phyloP scores from a whole-genome alignment of 2,888 invertebrate genomes.

The Lasiommata megera region DNA sequence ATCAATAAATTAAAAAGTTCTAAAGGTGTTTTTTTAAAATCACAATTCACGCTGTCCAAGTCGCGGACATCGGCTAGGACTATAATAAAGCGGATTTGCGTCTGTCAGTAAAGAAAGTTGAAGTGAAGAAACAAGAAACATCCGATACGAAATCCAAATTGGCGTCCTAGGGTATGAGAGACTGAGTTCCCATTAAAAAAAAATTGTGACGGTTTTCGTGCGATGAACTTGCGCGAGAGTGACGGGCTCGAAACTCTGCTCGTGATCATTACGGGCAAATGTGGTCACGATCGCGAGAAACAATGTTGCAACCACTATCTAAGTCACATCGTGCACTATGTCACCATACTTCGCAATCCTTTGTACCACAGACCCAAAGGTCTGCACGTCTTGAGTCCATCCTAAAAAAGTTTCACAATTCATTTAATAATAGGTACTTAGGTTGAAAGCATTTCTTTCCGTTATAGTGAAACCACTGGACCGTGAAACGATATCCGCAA shows the following conservation, averaged over 20 bases:
- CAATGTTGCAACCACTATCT: conserved; percentile 57
- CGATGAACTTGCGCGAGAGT: conserved; percentile 31
- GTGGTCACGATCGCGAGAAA: conserved; percentile 70
- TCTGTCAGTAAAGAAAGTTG: not conserved
- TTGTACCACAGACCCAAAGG: conserved; percentile 26
- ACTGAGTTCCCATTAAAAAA: conserved; percentile 14
- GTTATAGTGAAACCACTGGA: conserved; percentile 17
- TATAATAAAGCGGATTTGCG: no score
- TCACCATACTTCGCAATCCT: conserved; percentile 33
- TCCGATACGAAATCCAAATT: conserved; percentile 8
- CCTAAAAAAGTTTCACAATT: conserved; percentile 4
- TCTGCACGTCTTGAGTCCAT: conserved; percentile 17
- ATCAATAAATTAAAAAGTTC: no score
- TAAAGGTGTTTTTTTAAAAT: no score
- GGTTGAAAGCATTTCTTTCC: conserved; percentile 24
- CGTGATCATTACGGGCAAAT: conserved; percentile 46
- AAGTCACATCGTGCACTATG: conserved; percentile 45
- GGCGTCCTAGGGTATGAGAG: conserved; percentile 1
- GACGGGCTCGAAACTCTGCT: conserved; percentile 30
- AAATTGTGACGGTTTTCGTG: conserved; percentile 22
- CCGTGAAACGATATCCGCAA: conserved; percentile 22
- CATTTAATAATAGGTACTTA: not conserved
- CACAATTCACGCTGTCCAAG: no score
- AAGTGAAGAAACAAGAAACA: not conserved
- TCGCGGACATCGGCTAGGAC: no score